phyloP scores from a whole-genome alignment of 2,888 invertebrate species.

The Clistopyga incitator region DNA sequence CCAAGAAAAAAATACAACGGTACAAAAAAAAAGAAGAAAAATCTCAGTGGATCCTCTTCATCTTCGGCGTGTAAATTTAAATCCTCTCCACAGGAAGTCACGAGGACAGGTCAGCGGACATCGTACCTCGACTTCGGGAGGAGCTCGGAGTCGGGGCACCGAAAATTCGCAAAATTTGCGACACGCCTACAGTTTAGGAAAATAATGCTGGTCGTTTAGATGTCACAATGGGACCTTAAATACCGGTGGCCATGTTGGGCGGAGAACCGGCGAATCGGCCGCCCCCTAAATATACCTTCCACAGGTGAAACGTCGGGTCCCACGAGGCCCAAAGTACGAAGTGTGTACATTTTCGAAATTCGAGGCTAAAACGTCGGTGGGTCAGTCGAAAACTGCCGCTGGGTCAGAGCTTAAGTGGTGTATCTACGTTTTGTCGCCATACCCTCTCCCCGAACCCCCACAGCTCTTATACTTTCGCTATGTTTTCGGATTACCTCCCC shows the following conservation, averaged over 20 bases:
- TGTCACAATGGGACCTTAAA: conserved; percentile 76
- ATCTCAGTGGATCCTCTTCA: not conserved
- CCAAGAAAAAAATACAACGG: not conserved
- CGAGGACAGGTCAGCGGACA: conserved; percentile 39
- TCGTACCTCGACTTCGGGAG: conserved; percentile 15
- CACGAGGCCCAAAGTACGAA: conserved; percentile 15
- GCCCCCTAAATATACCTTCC: not conserved
- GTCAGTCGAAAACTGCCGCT: conserved; percentile 20
- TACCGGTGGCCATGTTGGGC: conserved; percentile 66
- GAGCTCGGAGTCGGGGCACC: conserved; percentile 11
- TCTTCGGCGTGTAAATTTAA: conserved; percentile 14
- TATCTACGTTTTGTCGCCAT: conserved; percentile 29
- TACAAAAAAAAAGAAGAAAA: not conserved
- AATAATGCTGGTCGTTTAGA: conserved; percentile 79
- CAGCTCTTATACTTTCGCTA: conserved; percentile 25
- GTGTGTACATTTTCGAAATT: conserved; percentile 18
- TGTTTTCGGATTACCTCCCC: conserved; percentile 65
- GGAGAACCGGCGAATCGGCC: conserved; percentile 32
- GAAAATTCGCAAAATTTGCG: conserved; percentile 70
- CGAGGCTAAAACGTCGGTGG: not conserved
- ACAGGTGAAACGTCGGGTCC: conserved; percentile 62
- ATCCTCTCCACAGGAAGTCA: conserved; percentile 19
- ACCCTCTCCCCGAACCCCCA: conserved; percentile 2
- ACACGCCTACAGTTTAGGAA: conserved; percentile 80
- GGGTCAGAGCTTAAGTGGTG: conserved; percentile 50